These are phyloP conservation scores for Chaenodraco wilsoni DNA, from an alignment of 2,797 vertebrate species.

Conservation along the genomic window DNA sequence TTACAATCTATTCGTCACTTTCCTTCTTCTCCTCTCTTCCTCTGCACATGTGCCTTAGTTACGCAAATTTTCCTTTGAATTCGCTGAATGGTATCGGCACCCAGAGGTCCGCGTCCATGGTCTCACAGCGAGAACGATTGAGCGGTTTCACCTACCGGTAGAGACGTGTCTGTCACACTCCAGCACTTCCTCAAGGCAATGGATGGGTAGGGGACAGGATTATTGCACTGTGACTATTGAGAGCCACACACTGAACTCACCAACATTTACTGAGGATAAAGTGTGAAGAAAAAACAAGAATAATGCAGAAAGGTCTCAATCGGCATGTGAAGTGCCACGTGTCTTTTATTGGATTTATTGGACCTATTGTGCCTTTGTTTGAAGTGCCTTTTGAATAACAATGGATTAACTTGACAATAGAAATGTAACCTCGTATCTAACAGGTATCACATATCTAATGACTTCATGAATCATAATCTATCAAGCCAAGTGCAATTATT, in stretches of 20 bases:
- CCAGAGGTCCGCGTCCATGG: slow-evolving; percentile 48
- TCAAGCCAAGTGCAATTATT: slow-evolving; percentile 3
- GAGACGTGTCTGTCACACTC: slow-evolving; percentile 67
- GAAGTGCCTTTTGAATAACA: neutral
- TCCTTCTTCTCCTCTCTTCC: slow-evolving; percentile 28
- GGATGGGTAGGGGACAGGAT: slow-evolving; percentile 40
- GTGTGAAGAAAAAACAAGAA: slow-evolving; percentile 19
- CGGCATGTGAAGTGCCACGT: neutral
- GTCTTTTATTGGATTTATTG: neutral
- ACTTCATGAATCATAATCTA: neutral
- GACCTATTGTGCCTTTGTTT: slow-evolving; percentile 17
- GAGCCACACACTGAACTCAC: neutral
- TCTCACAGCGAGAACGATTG: slow-evolving; percentile 46
- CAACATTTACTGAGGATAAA: slow-evolving; percentile 16
- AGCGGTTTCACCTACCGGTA: slow-evolving; percentile 55
- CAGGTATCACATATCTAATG: neutral
- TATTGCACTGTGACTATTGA: slow-evolving; percentile 51
- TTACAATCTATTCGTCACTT: slow-evolving; percentile 58
- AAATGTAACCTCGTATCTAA: neutral
- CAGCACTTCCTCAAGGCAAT: slow-evolving; percentile 54
- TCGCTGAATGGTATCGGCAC: slow-evolving; percentile 59
- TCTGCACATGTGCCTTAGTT: slow-evolving; percentile 37
- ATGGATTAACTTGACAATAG: neutral
- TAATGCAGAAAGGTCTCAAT: neutral
- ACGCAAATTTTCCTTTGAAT: slow-evolving; percentile 67